Evolutionary conservation across 2,888 invertebrate genomes (phyloP), one percentile per base, ranked within the genome.

Genomic region (Macroteleia sp.): DNA sequence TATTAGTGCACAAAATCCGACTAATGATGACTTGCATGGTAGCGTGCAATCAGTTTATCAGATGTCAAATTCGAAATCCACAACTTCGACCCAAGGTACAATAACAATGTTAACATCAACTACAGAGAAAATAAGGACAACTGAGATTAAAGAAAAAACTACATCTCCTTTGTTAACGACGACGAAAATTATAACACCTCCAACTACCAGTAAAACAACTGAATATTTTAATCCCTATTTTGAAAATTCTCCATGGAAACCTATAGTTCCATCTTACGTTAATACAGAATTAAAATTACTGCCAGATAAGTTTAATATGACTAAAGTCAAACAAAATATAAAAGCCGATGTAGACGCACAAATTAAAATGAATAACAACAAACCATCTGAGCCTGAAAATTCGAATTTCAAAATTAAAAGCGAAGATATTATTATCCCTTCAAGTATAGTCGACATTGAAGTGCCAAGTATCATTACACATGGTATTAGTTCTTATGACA

Each of bases 241-340:
- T n/a, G 91, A 91, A 50, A 90, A 87, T 0, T 91, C 91, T 1
- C 90, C 91, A 0, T 91, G 91, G 91, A 86, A 81, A 20, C 91
- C 91, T 0, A 91, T 91, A 8, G 82, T 91, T 20, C 91, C 91
- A 2, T 79, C 85, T 0, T 88, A 87, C 44, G 57, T 85, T 0
- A 86, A 89, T 22, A 80, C 87, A 0, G 88, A 88, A 20, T 12
- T 87, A 0, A 89, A 87, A 50, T 54, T 86, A 0, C 30, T 84
- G 0, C 79, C 84, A 0, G 74, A 66, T 22, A 67, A 52, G 52
- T 9, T 34, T 3, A 52, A 73, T 22, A 14, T 71, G 8, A 61
- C 59, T 2, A n/a, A n/a, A n/a, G n/a, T n/a, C n/a, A 4, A 10
- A 3, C 6, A 34, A 2, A 19, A 39, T 22, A 0, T 46, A n/a